phyloP scores from a whole-genome alignment of 2,888 invertebrate species.

The Amphipyra tragopoginis region DNA sequence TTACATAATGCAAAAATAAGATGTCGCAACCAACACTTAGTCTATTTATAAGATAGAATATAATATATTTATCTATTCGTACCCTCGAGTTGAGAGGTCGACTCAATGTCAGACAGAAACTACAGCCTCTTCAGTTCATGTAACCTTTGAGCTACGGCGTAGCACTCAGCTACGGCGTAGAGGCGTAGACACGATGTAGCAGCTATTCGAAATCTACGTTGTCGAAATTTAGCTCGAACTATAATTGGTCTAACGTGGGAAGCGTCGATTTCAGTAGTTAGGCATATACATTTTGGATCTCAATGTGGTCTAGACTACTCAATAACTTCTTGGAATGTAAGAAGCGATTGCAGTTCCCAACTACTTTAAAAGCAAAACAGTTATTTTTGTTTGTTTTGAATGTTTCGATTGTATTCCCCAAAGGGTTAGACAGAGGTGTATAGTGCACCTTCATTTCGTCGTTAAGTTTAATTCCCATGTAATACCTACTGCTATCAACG shows the following conservation, averaged over 20 bases:
- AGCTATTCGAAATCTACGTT: conserved; percentile 16
- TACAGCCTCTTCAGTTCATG: conserved; percentile 37
- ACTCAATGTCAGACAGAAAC: conserved; percentile 25
- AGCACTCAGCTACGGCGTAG: conserved; percentile 35
- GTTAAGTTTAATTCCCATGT: too few relatives aligned
- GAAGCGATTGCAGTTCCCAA: too few relatives aligned
- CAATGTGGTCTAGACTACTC: too few relatives aligned
- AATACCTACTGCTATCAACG: too few relatives aligned
- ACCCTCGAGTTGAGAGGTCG: conserved; percentile 8
- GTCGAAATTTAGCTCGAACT: conserved; percentile 17
- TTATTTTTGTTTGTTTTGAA: too few relatives aligned
- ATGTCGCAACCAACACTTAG: too few relatives aligned
- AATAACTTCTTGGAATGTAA: too few relatives aligned
- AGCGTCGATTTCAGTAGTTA: not conserved
- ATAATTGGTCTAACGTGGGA: conserved; percentile 12
- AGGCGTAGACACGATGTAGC: conserved; percentile 20
- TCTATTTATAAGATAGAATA: conserved; percentile 1
- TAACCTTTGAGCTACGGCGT: conserved; percentile 40
- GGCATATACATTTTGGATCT: not conserved
- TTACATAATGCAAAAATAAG: too few relatives aligned
- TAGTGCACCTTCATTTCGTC: too few relatives aligned
- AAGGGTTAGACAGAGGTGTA: too few relatives aligned
- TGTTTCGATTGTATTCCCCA: too few relatives aligned
- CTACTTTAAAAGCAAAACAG: too few relatives aligned
- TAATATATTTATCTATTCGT: conserved; percentile 8